Evolutionary conservation across 2,888 invertebrate genomes (phyloP).

Genomic region (Apamea sordens): DNA sequence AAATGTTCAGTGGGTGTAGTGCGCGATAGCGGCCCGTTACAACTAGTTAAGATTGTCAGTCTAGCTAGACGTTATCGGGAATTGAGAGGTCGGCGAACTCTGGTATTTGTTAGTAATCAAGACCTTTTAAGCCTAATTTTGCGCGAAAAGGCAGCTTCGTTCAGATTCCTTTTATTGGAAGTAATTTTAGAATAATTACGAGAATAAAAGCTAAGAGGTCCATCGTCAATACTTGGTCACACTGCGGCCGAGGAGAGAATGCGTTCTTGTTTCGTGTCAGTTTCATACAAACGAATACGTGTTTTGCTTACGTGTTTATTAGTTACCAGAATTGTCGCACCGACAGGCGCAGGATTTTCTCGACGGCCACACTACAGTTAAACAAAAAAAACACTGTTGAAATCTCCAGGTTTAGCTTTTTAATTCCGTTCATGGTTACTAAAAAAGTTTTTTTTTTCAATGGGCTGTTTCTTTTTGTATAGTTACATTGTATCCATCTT

Average conservation of each 20-base stretch:
- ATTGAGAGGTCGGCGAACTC: slow-evolving; percentile 51
- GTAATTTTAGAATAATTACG: background rate
- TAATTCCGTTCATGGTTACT: background rate
- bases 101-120: slow-evolving; percentile 31
- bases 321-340: too few species aligned
- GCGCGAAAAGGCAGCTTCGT: background rate
- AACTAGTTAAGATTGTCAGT: slow-evolving; percentile 56
- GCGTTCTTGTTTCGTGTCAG: too few species aligned
- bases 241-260: too few species aligned
- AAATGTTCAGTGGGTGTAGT: slow-evolving; percentile 58
- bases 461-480: background rate
- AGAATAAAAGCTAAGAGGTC: background rate
- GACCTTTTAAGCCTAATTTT: slow-evolving; percentile 26
- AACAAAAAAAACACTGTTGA: background rate
- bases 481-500: background rate
- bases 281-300: too few species aligned
- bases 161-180: background rate
- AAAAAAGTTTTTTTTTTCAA: background rate
- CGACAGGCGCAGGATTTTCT: too few species aligned
- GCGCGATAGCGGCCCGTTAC: slow-evolving; percentile 54
- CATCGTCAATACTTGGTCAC: background rate
- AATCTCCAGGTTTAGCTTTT: background rate
- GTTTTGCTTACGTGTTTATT: too few species aligned
- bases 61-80: slow-evolving; percentile 46
- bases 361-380: background rate